Base-by-base conservation (phyloP, 2,888 invertebrate species). In the Conus canariensis region DNA sequence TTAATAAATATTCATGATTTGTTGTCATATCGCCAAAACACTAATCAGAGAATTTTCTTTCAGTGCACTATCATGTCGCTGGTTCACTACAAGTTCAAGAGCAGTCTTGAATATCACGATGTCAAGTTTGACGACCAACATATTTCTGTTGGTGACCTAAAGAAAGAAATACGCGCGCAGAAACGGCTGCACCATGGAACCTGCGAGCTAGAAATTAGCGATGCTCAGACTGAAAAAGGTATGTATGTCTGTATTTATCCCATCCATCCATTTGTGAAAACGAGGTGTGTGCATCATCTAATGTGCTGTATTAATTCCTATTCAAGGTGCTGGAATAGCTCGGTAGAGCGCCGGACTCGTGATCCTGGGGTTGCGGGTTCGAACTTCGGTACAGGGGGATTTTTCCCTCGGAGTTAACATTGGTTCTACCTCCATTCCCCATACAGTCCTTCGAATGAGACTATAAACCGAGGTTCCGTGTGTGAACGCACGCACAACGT, bases 1-100 rank as follows among this genome's bases (percentile, higher is more conserved):
- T 30, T 30, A 30, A 30, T 2, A 30, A 30, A 30, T 30, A 30
- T 30, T 30, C 30, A 30, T 30, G 30, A 30, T 30, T 30, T 30
- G 30, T 30, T 30, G 30, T 30, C 30, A 30, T 0, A 30, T 1
- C 30, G 2, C 30, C 30, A 30, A 2, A 30, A 67, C 67, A 67
- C 9, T 67, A 67, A 82, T 82, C 25, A 80, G 2, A 7, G 8
- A 7, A 60, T 56, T 22, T 85, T n/a, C 70, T 85, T 91, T 22
- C 85, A 59, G 45, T 58, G 45, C 22, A 67, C 74, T 58, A 91
- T 14, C 45, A 97, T 96, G 97, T 96, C 97, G 98, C 99, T 99
- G 95, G 98, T 99, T 93, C 99, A 99, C 97, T 99, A 99, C 97
- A 99, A 99, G 97, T 99, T 99, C 96, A 99, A 99, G 97, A 99